These are phyloP conservation scores for Hirudinaria manillensis DNA, from an alignment of 2,888 invertebrate genomes.

Conservation along the genomic window DNA sequence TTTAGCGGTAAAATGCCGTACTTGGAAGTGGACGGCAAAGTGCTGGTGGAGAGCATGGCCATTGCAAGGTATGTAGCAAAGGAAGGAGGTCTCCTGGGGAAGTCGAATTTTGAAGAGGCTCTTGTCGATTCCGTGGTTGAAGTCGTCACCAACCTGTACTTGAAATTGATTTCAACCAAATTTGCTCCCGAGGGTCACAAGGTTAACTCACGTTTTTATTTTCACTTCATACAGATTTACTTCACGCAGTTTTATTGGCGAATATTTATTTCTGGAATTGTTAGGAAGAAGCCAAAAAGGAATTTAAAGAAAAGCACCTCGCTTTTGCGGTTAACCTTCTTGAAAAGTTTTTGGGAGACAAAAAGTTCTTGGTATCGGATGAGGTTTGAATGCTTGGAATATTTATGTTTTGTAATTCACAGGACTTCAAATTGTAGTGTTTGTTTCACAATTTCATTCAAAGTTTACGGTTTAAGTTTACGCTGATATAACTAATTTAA, in stretches of 20 bases:
- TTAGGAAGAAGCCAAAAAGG: slow-evolving; percentile 16
- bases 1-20: slow-evolving; percentile 35
- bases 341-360: slow-evolving; percentile 29
- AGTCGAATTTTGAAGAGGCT: slow-evolving; percentile 33
- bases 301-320: slow-evolving; percentile 14
- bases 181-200: slow-evolving; percentile 19
- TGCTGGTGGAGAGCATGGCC: slow-evolving; percentile 40
- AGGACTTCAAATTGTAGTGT: too few species aligned
- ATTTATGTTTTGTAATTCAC: too few species aligned
- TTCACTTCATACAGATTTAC: too few species aligned
- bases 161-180: slow-evolving; percentile 30
- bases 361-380: slow-evolving; percentile 28
- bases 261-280: too few species aligned
- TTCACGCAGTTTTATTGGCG: too few species aligned
- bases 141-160: slow-evolving; percentile 34
- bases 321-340: background rate
- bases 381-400: slow-evolving; percentile 4
- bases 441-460: background rate
- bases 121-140: slow-evolving; percentile 37
- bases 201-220: too few species aligned
- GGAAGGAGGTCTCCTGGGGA: slow-evolving; percentile 36
- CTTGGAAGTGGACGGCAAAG: slow-evolving; percentile 40
- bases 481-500: background rate
- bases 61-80: slow-evolving; percentile 38
- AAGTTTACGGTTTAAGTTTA: too few species aligned